These are phyloP conservation scores for Xyrichtys novacula DNA, from an alignment of 2,797 vertebrate genomes.

Conservation along the genomic window DNA sequence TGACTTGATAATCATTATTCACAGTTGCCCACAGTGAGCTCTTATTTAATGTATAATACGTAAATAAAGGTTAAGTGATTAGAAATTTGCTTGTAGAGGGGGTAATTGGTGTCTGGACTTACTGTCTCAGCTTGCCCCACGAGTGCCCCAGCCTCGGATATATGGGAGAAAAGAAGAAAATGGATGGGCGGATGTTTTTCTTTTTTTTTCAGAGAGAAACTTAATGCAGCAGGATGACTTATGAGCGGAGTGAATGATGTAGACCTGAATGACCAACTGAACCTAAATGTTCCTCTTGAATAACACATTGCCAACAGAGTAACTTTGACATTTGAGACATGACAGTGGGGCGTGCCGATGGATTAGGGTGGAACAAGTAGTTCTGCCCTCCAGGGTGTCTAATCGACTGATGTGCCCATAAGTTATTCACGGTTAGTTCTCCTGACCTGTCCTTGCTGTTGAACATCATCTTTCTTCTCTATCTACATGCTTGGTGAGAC, in stretches of 20 bases:
- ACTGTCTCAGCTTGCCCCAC: background rate
- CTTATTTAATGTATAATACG: too few species aligned
- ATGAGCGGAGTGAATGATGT: background rate
- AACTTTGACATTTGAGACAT: slow-evolving; percentile 25
- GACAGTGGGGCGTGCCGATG: slow-evolving; percentile 17
- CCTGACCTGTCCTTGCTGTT: background rate
- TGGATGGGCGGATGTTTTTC: background rate
- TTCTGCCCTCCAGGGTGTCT: slow-evolving; percentile 13
- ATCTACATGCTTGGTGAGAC: too few species aligned
- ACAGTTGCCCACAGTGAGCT: too few species aligned
- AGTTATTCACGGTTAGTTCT: slow-evolving; percentile 1
- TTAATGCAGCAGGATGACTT: background rate
- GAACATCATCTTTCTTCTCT: background rate
- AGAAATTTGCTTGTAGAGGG: too few species aligned
- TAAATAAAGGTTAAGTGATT: too few species aligned
- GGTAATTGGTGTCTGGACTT: too few species aligned
- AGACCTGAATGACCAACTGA: background rate
- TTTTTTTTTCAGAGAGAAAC: background rate
- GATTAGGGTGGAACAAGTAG: background rate
- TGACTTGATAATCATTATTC: too few species aligned
- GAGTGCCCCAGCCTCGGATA: background rate
- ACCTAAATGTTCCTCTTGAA: background rate
- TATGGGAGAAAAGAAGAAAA: background rate
- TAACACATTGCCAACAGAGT: slow-evolving; percentile 3
- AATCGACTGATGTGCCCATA: slow-evolving; percentile 16